Base-by-base conservation (phyloP, 2,797 vertebrate genomes). In the Aulostomus chinensis region DNA sequence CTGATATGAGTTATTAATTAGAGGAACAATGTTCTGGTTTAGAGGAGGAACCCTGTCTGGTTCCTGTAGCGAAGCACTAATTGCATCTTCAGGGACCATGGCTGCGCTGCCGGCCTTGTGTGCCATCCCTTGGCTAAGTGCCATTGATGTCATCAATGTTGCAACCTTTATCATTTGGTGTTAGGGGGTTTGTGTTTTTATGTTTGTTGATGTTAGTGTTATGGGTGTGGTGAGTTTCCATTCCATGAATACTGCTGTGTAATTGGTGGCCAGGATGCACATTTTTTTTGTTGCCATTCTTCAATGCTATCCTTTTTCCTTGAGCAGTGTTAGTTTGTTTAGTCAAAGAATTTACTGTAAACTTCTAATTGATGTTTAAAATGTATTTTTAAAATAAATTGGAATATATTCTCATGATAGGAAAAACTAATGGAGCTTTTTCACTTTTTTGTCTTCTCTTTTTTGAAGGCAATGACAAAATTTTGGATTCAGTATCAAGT, bases 1-100 rank as follows among this genome's bases (percentile, higher is more conserved):
- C 55, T 41, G 71, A 67, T 36, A 52, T 18, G 22, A 70, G 34
- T 78, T 84, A 80, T 89, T 84, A 83, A 86, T 88, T 85, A 83
- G 56, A 51, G 59, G 21, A 31, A 73, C 67, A 58, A 43, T 61
- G 60, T 76, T 68, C 53, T 48, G 63, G 21, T 60, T 56, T 34
- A 60, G 64, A 47, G 58, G 52, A 78, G 61, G 53, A 72, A 73
- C 62, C 59, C 28, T 63, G 65, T 71, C 60, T 65, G 10, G 72
- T 82, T 86, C 80, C 68, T 81, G 71, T 59, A 53, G 50, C 52
- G 0, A 16, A 24, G 66, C 30, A 3, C 43, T 90, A 90, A 90
- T 89, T 89, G 80, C 59, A 36, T 72, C 84, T 76, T 63, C 16
- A 61, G 85, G 86, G 86, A 84, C 52, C 11, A 0, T 5, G 12